Evolutionary conservation across 2,113 vertebrate genomes (phyloP), one percentile per base, ranked within the genome.

Genomic region (Hypomesus transpacificus): DNA sequence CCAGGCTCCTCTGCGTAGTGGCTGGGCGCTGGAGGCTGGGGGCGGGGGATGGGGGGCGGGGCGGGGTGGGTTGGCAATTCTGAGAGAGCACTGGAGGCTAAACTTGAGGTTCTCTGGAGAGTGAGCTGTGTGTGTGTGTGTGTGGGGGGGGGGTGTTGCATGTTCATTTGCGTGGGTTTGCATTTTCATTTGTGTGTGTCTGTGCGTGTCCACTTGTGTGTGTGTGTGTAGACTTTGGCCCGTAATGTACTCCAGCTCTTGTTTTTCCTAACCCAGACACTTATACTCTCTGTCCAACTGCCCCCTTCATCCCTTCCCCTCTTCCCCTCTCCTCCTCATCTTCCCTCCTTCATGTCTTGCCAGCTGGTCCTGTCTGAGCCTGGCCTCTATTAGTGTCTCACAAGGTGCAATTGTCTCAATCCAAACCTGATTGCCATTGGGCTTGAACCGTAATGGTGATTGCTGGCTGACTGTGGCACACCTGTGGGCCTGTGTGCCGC

Each of bases 401-500:
- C 1, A 58, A 80, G 72, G 75, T 57, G 62, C 75, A 73, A 80
- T 87, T 86, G 87, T 91, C 77, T 87, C 62, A 3, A 71, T 81
- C 77, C 76, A 86, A 79, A 86, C 78, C 85, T 84, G 88, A 91
- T 91, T 87, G 84, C 81, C 68, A 75, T 79, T 82, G 80, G 75
- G 82, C 82, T 80, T 84, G 78, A 86, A 76, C 76, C 74, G 80
- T 80, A 80, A 87, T 87, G 78, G 76, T 90, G 85, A 91, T 91
- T 87, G 80, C 84, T 78, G 86, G 80, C 84, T 62, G 75, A 80
- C 73, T 85, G 77, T 84, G 82, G 82, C 85, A 88, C 88, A 90
- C 84, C 88, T 90, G 88, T 84, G 83, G 68, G 53, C 76, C 75
- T 80, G 77, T 76, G 52, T 83, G 78, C 68, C 63, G 54, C 83